phyloP scores from a whole-genome alignment of 64 coral and sea anemone species.

The Montipora efflorescens region DNA sequence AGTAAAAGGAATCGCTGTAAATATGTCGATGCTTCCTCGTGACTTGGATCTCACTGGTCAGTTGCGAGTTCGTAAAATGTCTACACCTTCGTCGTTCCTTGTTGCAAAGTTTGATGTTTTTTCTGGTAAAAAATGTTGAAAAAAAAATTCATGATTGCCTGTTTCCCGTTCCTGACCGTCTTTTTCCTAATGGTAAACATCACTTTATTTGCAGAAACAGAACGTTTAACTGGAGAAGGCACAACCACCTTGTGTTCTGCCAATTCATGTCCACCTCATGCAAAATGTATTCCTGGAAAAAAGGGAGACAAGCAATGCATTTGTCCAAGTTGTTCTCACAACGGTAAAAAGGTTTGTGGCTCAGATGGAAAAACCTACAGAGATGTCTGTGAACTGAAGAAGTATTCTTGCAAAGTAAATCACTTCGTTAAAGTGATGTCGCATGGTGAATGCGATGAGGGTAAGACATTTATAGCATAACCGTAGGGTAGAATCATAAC shows the following conservation, averaged over 20 bases:
- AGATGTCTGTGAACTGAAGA: slow-evolving; percentile 2
- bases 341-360: neutral
- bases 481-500: too few relatives aligned
- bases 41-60: too few relatives aligned
- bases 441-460: neutral
- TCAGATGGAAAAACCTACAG: slow-evolving; percentile 33
- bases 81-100: too few relatives aligned
- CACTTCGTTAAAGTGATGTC: neutral
- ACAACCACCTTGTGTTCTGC: neutral
- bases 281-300: neutral
- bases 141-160: neutral
- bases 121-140: too few relatives aligned
- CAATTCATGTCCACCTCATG: neutral
- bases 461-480: neutral
- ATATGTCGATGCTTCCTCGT: too few relatives aligned
- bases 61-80: too few relatives aligned
- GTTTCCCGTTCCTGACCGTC: neutral
- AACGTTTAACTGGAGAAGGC: neutral
- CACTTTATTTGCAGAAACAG: neutral
- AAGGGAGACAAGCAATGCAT: neutral
- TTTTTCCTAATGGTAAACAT: neutral
- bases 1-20: too few relatives aligned
- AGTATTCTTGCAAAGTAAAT: neutral
- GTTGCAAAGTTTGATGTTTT: too few relatives aligned
- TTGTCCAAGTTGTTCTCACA: neutral